These are phyloP conservation scores for Magallana ariakensis DNA, from an alignment of 1,140 invertebrate genomes.

Conservation along the genomic window DNA sequence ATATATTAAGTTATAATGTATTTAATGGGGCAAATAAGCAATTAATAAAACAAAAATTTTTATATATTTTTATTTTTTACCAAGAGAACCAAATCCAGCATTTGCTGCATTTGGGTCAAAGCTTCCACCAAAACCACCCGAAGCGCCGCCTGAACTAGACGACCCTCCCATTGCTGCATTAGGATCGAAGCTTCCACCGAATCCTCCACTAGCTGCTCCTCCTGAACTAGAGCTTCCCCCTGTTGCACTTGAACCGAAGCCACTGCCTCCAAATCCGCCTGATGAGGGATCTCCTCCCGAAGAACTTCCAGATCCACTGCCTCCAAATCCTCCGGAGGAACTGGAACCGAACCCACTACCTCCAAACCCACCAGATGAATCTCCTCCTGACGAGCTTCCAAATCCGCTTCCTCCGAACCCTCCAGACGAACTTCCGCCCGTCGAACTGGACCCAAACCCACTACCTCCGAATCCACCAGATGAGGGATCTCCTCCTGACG, in stretches of 20 bases:
- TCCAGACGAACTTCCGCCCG: neutral
- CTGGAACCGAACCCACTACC: neutral
- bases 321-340: neutral
- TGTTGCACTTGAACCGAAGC: neutral
- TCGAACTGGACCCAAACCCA: neutral
- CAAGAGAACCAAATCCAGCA: neutral
- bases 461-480: neutral
- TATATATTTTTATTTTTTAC: neutral
- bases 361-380: neutral
- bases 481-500: neutral
- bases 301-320: neutral
- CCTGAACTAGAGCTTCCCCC: neutral
- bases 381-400: neutral
- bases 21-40: no score
- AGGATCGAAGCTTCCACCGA: conserved; percentile 10
- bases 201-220: neutral
- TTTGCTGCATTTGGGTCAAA: conserved; percentile 35
- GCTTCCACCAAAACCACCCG: neutral
- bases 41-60: no score
- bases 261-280: conserved; percentile 15
- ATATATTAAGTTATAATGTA: no score
- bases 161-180: conserved; percentile 11
- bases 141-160: neutral
- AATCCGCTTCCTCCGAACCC: conserved; percentile 5
- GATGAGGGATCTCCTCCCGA: neutral